These are phyloP conservation scores for Mesaphorura yosii DNA, from an alignment of 1,140 invertebrate genomes.

Conservation along the genomic window DNA sequence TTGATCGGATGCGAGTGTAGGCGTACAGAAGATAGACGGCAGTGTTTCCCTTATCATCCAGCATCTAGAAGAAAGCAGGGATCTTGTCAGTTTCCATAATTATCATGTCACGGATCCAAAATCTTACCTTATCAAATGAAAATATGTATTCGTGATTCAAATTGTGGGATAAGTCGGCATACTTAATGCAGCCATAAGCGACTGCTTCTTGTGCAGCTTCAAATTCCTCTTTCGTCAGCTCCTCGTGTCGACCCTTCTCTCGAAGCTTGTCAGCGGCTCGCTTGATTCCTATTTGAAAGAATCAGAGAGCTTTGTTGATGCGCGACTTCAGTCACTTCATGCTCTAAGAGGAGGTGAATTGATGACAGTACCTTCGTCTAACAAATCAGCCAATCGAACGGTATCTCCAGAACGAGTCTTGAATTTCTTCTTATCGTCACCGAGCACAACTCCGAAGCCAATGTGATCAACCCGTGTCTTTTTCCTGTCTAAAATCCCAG, in stretches of 20 bases:
- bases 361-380: conserved; percentile 72
- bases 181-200: conserved; percentile 98
- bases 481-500: conserved; percentile 54
- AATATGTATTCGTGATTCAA: conserved; percentile 92
- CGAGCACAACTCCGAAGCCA: conserved; percentile 91
- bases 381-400: conserved; percentile 73
- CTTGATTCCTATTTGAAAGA: conserved; percentile 49
- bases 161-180: conserved; percentile 91
- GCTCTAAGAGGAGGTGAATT: not conserved
- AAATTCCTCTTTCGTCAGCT: conserved; percentile 71
- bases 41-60: conserved; percentile 97
- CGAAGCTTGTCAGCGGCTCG: conserved; percentile 70
- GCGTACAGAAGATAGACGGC: conserved; percentile 96
- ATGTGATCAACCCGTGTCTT: conserved; percentile 74
- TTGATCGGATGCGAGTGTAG: conserved; percentile 84
- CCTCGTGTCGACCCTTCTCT: conserved; percentile 83
- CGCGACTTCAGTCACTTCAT: not conserved
- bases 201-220: conserved; percentile 73
- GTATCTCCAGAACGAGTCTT: conserved; percentile 97
- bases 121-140: conserved; percentile 87
- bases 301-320: not conserved
- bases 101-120: no score
- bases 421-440: conserved; percentile 98
- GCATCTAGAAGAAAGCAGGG: no score
- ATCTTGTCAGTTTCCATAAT: no score